phyloP scores from a whole-genome alignment of 1,140 invertebrate species.

The Tetramorium simillimum region DNA sequence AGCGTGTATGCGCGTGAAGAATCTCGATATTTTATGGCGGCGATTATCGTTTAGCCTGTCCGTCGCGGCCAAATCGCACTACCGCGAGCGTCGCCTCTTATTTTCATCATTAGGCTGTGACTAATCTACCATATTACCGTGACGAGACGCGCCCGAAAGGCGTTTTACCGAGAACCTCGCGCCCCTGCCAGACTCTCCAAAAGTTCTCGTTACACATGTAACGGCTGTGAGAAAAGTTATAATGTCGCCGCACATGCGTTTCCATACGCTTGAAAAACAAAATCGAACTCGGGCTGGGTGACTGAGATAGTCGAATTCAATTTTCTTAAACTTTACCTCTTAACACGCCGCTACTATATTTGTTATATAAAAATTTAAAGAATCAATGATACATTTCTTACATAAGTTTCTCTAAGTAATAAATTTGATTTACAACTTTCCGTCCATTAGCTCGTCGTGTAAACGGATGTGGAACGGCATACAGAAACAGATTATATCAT shows the following conservation, averaged over 20 bases:
- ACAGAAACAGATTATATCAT: not conserved
- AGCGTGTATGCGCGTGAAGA: conserved; percentile 69
- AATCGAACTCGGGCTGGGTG: not conserved
- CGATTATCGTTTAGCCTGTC: conserved; percentile 69
- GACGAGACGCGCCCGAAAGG: conserved; percentile 58
- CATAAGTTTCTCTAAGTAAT: not conserved
- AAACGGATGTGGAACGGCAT: not conserved
- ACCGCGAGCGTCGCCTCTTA: conserved; percentile 59
- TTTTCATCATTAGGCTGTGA: conserved; percentile 74
- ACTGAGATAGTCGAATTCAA: not conserved
- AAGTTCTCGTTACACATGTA: conserved; percentile 57
- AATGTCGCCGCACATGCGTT: not conserved
- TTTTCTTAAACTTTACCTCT: not conserved
- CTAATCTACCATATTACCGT: conserved; percentile 71
- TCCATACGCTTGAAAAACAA: not conserved
- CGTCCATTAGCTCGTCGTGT: not conserved
- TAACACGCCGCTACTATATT: too few species aligned
- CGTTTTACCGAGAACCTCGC: conserved; percentile 31
- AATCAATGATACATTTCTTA: not conserved
- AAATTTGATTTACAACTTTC: not conserved
- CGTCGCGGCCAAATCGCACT: conserved; percentile 63
- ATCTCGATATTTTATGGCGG: conserved; percentile 72
- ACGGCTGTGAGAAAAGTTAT: conserved; percentile 51
- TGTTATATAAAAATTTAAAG: not conserved
- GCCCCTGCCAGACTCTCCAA: conserved; percentile 60